phyloP scores from a whole-genome alignment of 2,888 invertebrate genomes.

The Pinctada fucata region DNA sequence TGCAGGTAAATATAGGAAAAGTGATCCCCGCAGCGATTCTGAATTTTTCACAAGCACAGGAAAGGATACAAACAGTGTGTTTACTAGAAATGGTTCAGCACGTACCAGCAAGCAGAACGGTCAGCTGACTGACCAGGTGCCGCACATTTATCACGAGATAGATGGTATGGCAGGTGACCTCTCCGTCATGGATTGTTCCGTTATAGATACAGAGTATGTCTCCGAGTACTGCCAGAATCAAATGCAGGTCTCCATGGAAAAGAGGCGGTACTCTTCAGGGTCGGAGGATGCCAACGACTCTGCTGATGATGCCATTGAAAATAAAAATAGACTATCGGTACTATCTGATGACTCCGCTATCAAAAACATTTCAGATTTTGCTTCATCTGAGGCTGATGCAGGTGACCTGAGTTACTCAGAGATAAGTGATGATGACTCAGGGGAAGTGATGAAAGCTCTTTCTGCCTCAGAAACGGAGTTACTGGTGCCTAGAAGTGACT shows the following conservation, averaged over 20 bases:
- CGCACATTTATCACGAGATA: conserved; percentile 46
- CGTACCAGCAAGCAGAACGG: conserved; percentile 52
- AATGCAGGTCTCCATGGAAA: conserved; percentile 55
- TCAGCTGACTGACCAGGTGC: conserved; percentile 47
- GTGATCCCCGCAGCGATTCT: conserved; percentile 54
- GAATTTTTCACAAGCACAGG: conserved; percentile 54
- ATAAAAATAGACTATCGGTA: conserved; percentile 59
- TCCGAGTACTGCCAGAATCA: conserved; percentile 68
- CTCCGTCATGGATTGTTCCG: conserved; percentile 71
- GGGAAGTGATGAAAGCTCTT: neutral
- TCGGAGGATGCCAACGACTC: conserved; percentile 54
- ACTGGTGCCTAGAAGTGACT: conserved; percentile 44
- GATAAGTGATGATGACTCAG: conserved; percentile 37
- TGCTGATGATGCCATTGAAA: conserved; percentile 39
- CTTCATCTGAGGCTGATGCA: conserved; percentile 48
- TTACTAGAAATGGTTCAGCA: conserved; percentile 42
- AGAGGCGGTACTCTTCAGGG: conserved; percentile 58
- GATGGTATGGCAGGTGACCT: conserved; percentile 62
- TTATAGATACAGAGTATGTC: conserved; percentile 72
- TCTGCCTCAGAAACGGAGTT: conserved; percentile 37
- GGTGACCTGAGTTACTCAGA: conserved; percentile 42
- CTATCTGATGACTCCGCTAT: conserved; percentile 62
- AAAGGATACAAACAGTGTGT: conserved; percentile 51
- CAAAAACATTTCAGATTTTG: conserved; percentile 53
- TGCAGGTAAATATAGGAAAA: conserved; percentile 39